Base-by-base conservation (phyloP, 2,888 invertebrate genomes). In the Lampropteryx suffumata region DNA sequence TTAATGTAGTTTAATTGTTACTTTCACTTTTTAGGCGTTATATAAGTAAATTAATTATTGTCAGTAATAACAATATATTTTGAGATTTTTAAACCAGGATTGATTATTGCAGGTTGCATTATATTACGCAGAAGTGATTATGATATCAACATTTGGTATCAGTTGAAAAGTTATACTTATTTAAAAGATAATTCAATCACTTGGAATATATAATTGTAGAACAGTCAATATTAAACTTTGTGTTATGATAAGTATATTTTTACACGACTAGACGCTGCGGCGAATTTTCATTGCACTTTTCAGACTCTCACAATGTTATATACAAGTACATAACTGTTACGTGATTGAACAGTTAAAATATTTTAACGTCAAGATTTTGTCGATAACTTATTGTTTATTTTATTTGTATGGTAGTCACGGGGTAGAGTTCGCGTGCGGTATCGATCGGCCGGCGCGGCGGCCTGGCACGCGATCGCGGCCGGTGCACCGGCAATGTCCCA, bases 401-500 rank as follows among this genome's bases (percentile, higher is more conserved):
- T 65, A 68, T 67, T 68, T 59, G 62, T 67, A 67, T 64, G 69
- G 62, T 71, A 72, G 74, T 71, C 62, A 72, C 72, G 69, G 78
- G 78, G 77, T 80, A 82, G 74, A 82, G 72, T 81, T 80, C 77
- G 82, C 83, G 79, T 77, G 79, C 74, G 73, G 76, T 87, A 88
- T 88, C 84, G 88, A 88, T 86, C 84, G 76, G 70, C 60, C 71
- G 70, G 59, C 71, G 71, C n/a, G n/a, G 35, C 27, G 29, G 44
- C 43, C 71, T 65, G 77, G 79, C 89, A 87, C 88, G 89, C 88
- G 83, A 86, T 74, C 77, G 72, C 70, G 73, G 64, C 75, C 76
- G 80, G 74, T 84, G 84, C 85, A 84, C 78, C 78, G 72, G 65
- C 66, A 44, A 60, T 61, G 55, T 66, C 60, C 57, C 60, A 61